These are phyloP conservation scores for Micrasema minimum DNA, from an alignment of 1,140 invertebrate species.

Conservation along the genomic window DNA sequence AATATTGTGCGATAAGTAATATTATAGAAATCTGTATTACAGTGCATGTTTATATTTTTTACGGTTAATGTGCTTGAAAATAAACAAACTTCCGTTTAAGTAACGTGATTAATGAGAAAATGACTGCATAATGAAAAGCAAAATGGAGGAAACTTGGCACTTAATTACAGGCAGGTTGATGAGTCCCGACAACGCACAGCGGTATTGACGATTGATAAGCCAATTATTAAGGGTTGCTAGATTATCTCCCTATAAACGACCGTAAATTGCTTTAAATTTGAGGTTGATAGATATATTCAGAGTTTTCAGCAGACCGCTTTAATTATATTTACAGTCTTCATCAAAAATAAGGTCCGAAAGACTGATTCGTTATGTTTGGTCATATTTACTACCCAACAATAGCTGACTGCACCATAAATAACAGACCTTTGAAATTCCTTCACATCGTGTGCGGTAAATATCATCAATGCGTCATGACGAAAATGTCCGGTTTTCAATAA, in stretches of 20 bases:
- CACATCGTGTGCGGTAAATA: slow-evolving; percentile 26
- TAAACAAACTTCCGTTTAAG: too few relatives aligned
- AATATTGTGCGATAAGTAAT: too few relatives aligned
- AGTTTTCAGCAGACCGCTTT: slow-evolving; percentile 1
- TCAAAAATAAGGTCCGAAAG: slow-evolving; percentile 12
- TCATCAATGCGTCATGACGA: slow-evolving; percentile 31
- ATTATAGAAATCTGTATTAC: too few relatives aligned
- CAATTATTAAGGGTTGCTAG: too few relatives aligned
- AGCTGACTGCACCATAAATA: slow-evolving; percentile 20
- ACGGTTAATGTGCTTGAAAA: too few relatives aligned
- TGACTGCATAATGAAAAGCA: too few relatives aligned
- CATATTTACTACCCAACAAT: slow-evolving; percentile 14
- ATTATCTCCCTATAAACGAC: not conserved
- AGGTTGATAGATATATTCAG: not conserved
- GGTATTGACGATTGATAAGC: too few relatives aligned
- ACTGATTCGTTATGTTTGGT: slow-evolving; percentile 16
- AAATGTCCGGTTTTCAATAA: slow-evolving; percentile 32
- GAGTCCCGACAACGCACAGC: too few relatives aligned
- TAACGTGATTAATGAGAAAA: too few relatives aligned
- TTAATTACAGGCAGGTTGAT: too few relatives aligned
- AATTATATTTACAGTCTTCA: not conserved
- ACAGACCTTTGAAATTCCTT: slow-evolving; percentile 25
- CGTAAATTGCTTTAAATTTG: not conserved
- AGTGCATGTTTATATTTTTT: too few relatives aligned
- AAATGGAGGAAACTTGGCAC: too few relatives aligned